phyloP scores from a whole-genome alignment of 2,888 invertebrate species.

The Amphipoea lucens region DNA sequence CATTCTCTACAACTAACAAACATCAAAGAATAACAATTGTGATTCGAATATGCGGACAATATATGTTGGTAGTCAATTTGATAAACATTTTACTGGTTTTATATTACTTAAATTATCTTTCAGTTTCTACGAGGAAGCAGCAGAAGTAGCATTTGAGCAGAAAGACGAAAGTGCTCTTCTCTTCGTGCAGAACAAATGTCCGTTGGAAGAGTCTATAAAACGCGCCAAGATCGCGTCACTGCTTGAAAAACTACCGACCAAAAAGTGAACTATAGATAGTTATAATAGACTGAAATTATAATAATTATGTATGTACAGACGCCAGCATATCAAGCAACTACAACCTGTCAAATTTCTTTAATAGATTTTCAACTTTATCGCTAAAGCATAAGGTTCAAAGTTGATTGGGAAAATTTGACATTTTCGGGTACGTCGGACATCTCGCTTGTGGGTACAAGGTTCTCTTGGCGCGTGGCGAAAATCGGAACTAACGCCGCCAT shows the following conservation, averaged over 20 bases:
- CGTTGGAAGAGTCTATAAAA: conserved; percentile 75
- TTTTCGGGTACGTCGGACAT: not conserved
- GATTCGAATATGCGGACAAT: not conserved
- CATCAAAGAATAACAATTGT: not conserved
- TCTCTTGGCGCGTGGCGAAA: too few relatives aligned
- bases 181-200: conserved; percentile 92
- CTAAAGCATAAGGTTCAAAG: too few relatives aligned
- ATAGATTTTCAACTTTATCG: too few relatives aligned
- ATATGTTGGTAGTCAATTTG: not conserved
- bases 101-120: not conserved
- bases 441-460: not conserved
- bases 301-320: too few relatives aligned
- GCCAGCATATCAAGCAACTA: too few relatives aligned
- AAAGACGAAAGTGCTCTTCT: conserved; percentile 92
- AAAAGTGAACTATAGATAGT: conserved; percentile 69
- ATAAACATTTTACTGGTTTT: too few relatives aligned
- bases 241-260: conserved; percentile 78
- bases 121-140: conserved; percentile 95
- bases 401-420: too few relatives aligned
- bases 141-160: conserved; percentile 94
- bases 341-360: too few relatives aligned
- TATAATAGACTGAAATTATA: conserved; percentile 3
- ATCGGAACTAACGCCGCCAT: not conserved
- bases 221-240: conserved; percentile 80
- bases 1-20: not conserved